Evolutionary conservation across 2,113 vertebrate species (phyloP).

Genomic region (Tupaia tana): DNA sequence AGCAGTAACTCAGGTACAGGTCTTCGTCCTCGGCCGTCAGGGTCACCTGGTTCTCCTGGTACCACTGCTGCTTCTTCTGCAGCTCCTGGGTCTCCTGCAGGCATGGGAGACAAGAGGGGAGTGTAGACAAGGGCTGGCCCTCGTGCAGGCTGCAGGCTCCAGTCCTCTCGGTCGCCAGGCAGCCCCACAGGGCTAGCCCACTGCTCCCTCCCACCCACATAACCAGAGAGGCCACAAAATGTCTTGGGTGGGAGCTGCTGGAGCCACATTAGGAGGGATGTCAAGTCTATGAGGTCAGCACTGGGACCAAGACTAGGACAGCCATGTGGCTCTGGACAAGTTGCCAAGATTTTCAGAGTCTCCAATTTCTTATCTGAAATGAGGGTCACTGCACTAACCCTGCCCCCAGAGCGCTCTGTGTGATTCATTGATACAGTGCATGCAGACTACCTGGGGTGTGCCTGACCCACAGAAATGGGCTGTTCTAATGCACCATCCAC

Average conservation of each 20-base stretch:
- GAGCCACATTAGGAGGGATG: neutral
- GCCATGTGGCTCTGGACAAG: neutral
- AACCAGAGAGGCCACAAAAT: neutral
- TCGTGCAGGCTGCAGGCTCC: neutral
- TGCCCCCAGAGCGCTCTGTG: neutral
- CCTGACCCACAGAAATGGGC: neutral
- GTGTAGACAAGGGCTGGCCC: too few relatives aligned
- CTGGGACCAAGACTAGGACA: neutral
- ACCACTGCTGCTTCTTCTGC: slow-evolving; percentile 88
- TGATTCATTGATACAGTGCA: neutral
- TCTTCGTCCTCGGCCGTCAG: slow-evolving; percentile 83
- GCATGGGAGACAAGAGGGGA: accelerated
- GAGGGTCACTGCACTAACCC: neutral
- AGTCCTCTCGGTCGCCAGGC: neutral
- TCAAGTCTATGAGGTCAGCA: neutral
- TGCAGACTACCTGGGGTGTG: accelerated
- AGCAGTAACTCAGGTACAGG: slow-evolving; percentile 83
- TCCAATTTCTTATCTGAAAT: neutral
- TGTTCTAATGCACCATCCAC: neutral
- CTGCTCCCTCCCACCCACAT: neutral
- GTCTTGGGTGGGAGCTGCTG: neutral
- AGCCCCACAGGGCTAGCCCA: neutral
- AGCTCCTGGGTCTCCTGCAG: slow-evolving; percentile 88
- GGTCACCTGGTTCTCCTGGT: slow-evolving; percentile 85
- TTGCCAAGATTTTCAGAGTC: neutral